Evolutionary conservation across 2,113 vertebrate species (phyloP), one percentile per base, ranked within the genome.

Genomic region (Menidia beryllina): DNA sequence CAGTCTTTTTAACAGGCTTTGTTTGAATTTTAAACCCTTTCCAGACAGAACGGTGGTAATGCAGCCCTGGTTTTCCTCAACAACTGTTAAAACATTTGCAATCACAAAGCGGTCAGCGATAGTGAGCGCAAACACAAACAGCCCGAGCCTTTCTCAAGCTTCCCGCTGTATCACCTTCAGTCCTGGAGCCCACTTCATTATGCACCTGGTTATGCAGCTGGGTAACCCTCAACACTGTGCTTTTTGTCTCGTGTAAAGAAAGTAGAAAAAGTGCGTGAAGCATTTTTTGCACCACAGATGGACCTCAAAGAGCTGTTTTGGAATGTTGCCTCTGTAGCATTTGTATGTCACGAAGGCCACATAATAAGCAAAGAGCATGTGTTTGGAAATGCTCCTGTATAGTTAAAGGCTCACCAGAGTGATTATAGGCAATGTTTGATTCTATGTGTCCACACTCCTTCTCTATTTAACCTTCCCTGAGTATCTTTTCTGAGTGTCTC

Each of bases 321-420:
- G 70, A 64, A 72, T 39, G 30, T 20, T 73, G 25, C 63, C 30
- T 52, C 54, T 67, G 51, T 49, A 41, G 21, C 36, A 61, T 59
- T 71, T 82, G 64, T 83, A 72, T 75, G 48, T 77, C 43, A 50
- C 57, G 25, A 13, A 21, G 64, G 72, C 85, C 85, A 15, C 84
- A 62, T 62, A 59, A 87, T 82, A 88, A 82, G 69, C 69, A 66
- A 6, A 73, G 60, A 69, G 79, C 52, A 77, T 50, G 64, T 8
- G 13, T 72, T 72, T 67, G 77, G 73, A 79, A 60, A 77, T 20
- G 48, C 62, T 75, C 48, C 78, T 77, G 26, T 89, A 20, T 86
- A 83, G 83, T 91, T 90, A 86, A 87, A 71, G 90, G 79, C 55
- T 86, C 60, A 79, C 85, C 86, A 82, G 64, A 81, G 77, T 68